Evolutionary conservation across 1,140 invertebrate genomes (phyloP).

Genomic region (Dryas iulia): DNA sequence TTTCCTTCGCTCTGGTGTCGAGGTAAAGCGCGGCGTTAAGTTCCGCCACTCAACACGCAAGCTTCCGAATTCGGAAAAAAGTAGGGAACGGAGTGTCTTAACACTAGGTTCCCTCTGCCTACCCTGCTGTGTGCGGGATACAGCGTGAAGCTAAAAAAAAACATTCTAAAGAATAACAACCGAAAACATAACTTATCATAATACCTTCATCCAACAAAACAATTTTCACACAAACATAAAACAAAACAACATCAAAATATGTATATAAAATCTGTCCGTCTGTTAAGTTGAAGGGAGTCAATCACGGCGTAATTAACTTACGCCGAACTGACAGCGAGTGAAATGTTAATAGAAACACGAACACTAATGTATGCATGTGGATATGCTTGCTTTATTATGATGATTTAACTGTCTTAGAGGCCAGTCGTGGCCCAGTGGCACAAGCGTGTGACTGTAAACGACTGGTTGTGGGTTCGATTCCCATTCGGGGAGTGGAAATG

Average conservation of each 20-base stretch:
- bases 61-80: too few relatives aligned
- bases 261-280: background rate
- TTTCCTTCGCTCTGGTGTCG: too few relatives aligned
- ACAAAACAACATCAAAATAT: constrained; percentile 1
- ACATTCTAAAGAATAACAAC: too few relatives aligned
- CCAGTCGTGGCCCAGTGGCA: background rate
- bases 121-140: too few relatives aligned
- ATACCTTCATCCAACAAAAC: background rate
- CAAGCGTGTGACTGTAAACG: background rate
- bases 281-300: background rate
- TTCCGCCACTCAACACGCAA: too few relatives aligned
- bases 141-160: too few relatives aligned
- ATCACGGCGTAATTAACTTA: constrained; percentile 1
- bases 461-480: too few relatives aligned
- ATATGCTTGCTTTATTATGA: background rate
- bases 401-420: background rate
- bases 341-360: constrained; percentile 1
- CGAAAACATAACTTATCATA: too few relatives aligned
- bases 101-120: too few relatives aligned
- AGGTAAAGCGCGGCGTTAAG: too few relatives aligned
- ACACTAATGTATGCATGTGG: background rate
- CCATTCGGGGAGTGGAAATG: too few relatives aligned
- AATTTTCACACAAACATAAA: background rate
- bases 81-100: too few relatives aligned
- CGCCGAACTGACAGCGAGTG: constrained; percentile 1